Evolutionary conservation across 2,113 vertebrate genomes (phyloP).

Genomic region (Caloenas nicobarica): DNA sequence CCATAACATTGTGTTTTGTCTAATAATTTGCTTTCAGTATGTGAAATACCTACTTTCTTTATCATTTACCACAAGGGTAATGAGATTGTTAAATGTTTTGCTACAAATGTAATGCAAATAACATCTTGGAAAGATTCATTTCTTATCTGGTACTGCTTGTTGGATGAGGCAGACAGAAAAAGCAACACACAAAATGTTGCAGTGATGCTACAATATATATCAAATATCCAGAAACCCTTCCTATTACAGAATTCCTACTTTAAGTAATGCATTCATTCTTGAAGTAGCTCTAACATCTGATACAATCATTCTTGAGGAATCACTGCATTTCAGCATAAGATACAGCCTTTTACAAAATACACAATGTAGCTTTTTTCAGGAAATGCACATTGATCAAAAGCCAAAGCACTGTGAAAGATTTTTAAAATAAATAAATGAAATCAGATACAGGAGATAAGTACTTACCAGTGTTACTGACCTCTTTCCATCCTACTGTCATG

Average conservation of each 20-base stretch:
- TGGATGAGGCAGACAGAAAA: constrained; percentile 42
- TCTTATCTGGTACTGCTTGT: constrained; percentile 24
- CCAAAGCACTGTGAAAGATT: constrained; percentile 16
- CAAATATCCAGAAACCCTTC: constrained; percentile 49
- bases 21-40: constrained; percentile 57
- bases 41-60: background rate
- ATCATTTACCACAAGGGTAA: constrained; percentile 1
- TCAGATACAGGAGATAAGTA: constrained; percentile 50
- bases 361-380: background rate
- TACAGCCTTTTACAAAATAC: background rate
- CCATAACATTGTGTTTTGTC: background rate
- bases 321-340: constrained; percentile 28
- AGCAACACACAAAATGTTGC: constrained; percentile 28
- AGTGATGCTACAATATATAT: constrained; percentile 40
- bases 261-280: constrained; percentile 56
- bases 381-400: constrained; percentile 24
- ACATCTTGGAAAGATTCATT: background rate
- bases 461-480: constrained; percentile 78
- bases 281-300: constrained; percentile 48
- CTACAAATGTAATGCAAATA: constrained; percentile 16
- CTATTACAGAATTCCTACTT: constrained; percentile 58
- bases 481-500: constrained; percentile 51
- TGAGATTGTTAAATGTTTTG: constrained; percentile 25
- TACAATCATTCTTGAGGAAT: constrained; percentile 51
- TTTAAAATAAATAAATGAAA: constrained; percentile 32